Conservation (phyloP, 2,113 vertebrate species). For the Cervus canadensis region DNA sequence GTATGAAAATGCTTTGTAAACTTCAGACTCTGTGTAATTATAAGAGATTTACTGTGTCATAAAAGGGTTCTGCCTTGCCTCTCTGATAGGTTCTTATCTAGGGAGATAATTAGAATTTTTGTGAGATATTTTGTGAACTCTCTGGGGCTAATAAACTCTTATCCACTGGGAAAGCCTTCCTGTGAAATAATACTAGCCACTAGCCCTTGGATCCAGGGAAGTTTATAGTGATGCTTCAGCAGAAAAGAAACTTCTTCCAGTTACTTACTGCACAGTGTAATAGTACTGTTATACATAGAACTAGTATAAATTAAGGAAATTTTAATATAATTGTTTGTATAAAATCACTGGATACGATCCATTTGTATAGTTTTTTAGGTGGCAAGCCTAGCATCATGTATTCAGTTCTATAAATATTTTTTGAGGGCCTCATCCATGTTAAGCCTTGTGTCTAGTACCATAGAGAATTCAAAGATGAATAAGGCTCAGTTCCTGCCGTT, state of each 20-base stretch:
- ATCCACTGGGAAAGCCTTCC: background rate
- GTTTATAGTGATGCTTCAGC: background rate
- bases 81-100: background rate
- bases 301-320: background rate
- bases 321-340: slow-evolving; percentile 31
- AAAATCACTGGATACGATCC: background rate
- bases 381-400: background rate
- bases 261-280: background rate
- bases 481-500: background rate
- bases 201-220: background rate
- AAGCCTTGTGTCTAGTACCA: background rate
- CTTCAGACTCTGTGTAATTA: background rate
- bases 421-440: background rate
- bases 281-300: background rate
- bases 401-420: slow-evolving; percentile 33
- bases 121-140: background rate
- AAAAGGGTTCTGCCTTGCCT: background rate
- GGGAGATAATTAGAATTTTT: background rate
- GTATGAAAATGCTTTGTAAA: slow-evolving; percentile 32
- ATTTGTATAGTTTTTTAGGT: background rate
- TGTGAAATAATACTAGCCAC: background rate
- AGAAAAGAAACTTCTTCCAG: background rate
- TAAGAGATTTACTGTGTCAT: background rate
- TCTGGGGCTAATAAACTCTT: background rate
- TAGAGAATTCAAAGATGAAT: background rate